Evolutionary conservation across 2,888 invertebrate genomes (phyloP), one percentile per base, ranked within the genome.

Genomic region (Halictus ligatus): DNA sequence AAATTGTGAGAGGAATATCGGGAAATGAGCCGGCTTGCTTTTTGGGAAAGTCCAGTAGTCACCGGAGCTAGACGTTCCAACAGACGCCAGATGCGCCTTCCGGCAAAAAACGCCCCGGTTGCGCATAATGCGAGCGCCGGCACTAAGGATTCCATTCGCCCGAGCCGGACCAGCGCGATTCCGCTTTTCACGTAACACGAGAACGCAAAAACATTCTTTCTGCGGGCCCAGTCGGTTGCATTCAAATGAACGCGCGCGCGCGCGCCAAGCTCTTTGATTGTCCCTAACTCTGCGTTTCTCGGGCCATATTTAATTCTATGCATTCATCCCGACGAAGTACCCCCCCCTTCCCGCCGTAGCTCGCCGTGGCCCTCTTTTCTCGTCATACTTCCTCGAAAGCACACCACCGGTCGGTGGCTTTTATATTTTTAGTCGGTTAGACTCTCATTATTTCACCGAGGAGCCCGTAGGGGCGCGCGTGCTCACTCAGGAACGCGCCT

Each of bases 61-160:
- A 71, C 71, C 71, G 48, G 54, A 25, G 43, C 67, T 46, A 75
- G 80, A 75, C 58, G 73, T 77, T 86, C 80, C 67, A 82, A 80
- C 86, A 54, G 64, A 21, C 76, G 75, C 76, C 87, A 90, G 90
- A 79, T 90, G 89, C 81, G 78, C 40, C 67, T 78, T 77, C 60
- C 50, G 78, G 48, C 54, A 81, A 87, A 87, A 90, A 84, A 25
- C 40, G 46, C 29, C 75, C 58, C 69, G 76, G 46, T 50, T 71
- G 81, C 64, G 81, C 87, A 90, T 90, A 88, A 87, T 90, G 78
- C 84, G 60, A 74, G 82, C 78, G 10, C 67, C 50, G 71, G 84
- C 29, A 29, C 60, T 71, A 69, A 75, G 83, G 81, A 84, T 89
- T 78, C 86, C 75, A 87, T 86, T 88, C 79, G 48, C 43, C 50